phyloP scores from a whole-genome alignment of 2,888 invertebrate genomes.

The Tipula helvola region DNA sequence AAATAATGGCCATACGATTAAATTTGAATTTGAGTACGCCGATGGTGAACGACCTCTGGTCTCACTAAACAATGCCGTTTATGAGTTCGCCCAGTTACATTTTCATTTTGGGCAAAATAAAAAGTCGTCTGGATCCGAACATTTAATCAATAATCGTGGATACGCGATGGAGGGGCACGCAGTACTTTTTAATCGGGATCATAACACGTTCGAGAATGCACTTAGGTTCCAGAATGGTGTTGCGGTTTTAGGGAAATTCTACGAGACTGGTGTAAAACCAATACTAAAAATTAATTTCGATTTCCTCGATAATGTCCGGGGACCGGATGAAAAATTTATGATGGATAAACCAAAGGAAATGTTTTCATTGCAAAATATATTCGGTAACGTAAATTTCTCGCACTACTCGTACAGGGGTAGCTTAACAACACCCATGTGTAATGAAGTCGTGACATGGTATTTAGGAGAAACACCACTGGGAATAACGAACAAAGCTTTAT shows the following conservation, averaged over 20 bases:
- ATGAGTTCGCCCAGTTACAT: neutral
- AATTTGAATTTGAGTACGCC: neutral
- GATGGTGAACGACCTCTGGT: neutral
- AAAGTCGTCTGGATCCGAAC: neutral
- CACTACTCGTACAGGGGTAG: neutral
- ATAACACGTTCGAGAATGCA: neutral
- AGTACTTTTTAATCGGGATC: neutral
- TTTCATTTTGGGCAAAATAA: neutral
- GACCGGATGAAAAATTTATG: neutral
- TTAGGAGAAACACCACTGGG: neutral
- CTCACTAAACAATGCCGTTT: neutral
- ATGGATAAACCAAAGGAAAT: neutral
- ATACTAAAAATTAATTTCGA: neutral
- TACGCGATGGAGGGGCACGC: neutral
- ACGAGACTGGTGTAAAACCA: neutral
- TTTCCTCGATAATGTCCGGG: neutral
- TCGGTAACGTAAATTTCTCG: neutral
- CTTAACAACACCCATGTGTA: neutral
- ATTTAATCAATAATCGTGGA: neutral
- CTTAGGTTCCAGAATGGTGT: neutral
- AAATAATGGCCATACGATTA: neutral
- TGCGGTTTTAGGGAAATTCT: neutral
- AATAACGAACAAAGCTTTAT: neutral
- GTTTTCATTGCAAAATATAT: neutral
- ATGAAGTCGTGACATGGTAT: neutral